Percentiles rank a stretch among this genome's conserved stretches.
phyloP scores from a whole-genome alignment of 2,113 vertebrate genomes.

The Colinus virginianus region DNA sequence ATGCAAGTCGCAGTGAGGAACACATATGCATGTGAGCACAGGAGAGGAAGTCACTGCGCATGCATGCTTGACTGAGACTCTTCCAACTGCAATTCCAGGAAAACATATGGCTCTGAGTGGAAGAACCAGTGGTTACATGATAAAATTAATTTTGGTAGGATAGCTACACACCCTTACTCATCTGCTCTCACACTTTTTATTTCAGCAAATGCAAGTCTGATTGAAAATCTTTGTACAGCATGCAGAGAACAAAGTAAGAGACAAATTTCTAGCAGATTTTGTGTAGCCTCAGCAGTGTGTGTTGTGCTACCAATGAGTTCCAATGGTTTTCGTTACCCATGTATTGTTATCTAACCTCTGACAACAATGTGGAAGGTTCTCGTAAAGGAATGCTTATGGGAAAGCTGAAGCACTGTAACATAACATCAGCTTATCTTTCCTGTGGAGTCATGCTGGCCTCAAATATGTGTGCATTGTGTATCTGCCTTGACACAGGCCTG shows the following conservation, averaged over 20 bases:
- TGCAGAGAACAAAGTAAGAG: neutral
- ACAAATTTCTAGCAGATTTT: neutral
- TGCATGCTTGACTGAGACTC: constrained; percentile 40
- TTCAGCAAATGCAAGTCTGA: neutral
- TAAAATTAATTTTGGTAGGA: rapidly evolving
- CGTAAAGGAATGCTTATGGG: neutral
- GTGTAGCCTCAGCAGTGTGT: neutral
- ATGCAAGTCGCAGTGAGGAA: neutral
- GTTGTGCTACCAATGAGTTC: neutral
- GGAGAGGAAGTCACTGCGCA: neutral
- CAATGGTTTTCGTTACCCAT: neutral
- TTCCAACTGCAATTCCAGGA: constrained; percentile 67
- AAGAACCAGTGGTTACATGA: neutral
- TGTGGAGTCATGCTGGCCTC: neutral
- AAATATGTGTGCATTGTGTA: rapidly evolving
- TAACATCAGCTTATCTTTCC: neutral
- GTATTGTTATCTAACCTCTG: neutral
- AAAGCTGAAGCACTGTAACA: neutral
- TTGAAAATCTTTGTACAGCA: neutral
- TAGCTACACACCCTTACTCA: rapidly evolving
- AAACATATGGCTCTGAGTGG: neutral
- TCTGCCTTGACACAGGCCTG: neutral
- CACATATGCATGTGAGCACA: rapidly evolving
- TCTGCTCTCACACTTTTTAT: neutral
- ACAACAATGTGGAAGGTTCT: neutral